Conservation (phyloP, 1,140 invertebrate species). For the Steinernema feltiae region DNA sequence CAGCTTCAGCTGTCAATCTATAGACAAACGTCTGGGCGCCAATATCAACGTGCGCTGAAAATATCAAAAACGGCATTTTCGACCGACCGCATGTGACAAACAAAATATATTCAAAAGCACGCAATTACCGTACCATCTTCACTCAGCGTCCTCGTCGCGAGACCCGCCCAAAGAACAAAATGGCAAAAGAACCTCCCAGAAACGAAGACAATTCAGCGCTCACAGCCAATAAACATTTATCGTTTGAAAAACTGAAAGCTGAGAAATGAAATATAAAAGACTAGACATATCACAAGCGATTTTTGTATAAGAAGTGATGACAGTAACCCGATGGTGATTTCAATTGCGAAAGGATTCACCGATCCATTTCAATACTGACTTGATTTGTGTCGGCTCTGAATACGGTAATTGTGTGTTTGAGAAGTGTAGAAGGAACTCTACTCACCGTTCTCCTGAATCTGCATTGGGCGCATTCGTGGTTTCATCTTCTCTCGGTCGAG, state of each 20-base stretch:
- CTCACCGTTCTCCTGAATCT: not conserved
- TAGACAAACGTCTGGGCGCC: no score
- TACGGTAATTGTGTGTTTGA: not conserved
- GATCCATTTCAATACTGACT: not conserved
- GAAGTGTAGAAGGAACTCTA: no score
- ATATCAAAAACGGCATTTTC: no score
- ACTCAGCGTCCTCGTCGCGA: not conserved
- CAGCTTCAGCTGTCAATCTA: no score
- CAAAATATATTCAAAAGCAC: not conserved
- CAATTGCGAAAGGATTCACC: not conserved
- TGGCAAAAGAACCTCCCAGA: no score
- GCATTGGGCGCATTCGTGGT: not conserved
- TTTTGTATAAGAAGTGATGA: not conserved
- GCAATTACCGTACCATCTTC: not conserved
- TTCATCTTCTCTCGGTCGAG: not conserved
- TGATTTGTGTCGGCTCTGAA: not conserved
- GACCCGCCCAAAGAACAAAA: not conserved
- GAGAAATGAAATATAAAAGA: not conserved
- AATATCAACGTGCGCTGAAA: no score
- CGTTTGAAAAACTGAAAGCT: not conserved
- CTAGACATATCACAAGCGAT: conserved; percentile 5
- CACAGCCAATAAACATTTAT: no score
- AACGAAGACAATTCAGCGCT: no score
- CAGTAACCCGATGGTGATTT: not conserved
- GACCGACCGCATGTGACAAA: not conserved